Conservation (phyloP, 2,888 invertebrate genomes). For the Suillia variegata region DNA sequence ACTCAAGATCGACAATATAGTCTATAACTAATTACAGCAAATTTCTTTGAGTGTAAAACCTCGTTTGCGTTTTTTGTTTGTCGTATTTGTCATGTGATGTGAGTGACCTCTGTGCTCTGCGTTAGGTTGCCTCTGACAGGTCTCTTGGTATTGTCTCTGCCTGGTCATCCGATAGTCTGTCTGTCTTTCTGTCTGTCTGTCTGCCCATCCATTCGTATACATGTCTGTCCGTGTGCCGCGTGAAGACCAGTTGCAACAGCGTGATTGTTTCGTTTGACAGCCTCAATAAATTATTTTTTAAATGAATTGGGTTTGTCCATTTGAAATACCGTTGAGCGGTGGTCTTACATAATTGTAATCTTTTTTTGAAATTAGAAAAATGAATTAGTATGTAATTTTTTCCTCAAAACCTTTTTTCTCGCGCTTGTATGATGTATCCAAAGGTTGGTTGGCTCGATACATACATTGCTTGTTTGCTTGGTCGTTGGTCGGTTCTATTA, state of each 20-base stretch:
- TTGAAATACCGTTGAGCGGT: conserved; percentile 8
- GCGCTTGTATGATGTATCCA: background rate
- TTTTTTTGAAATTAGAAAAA: conserved; percentile 28
- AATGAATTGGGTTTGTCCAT: conserved; percentile 40
- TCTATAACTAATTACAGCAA: too few relatives aligned
- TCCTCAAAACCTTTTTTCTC: conserved; percentile 6
- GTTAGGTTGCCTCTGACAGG: too few relatives aligned
- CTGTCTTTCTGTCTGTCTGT: too few relatives aligned
- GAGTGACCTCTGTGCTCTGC: too few relatives aligned
- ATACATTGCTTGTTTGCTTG: conserved; percentile 18
- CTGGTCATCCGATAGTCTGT: too few relatives aligned
- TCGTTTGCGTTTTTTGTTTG: conserved; percentile 9
- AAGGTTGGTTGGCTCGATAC: too few relatives aligned
- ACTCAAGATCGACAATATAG: too few relatives aligned
- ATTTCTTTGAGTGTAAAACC: too few relatives aligned
- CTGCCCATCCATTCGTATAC: too few relatives aligned
- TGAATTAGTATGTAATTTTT: conserved; percentile 25
- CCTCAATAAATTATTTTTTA: conserved; percentile 49
- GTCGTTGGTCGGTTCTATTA: conserved; percentile 8
- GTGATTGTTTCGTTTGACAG: conserved; percentile 54
- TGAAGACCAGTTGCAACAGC: conserved; percentile 55
- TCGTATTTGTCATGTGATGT: conserved; percentile 7
- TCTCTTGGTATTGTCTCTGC: too few relatives aligned
- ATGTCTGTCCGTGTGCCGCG: background rate
- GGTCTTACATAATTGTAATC: conserved; percentile 40